Evolutionary conservation across 1,140 invertebrate genomes (phyloP).

Genomic region (Drosophila nikananu): DNA sequence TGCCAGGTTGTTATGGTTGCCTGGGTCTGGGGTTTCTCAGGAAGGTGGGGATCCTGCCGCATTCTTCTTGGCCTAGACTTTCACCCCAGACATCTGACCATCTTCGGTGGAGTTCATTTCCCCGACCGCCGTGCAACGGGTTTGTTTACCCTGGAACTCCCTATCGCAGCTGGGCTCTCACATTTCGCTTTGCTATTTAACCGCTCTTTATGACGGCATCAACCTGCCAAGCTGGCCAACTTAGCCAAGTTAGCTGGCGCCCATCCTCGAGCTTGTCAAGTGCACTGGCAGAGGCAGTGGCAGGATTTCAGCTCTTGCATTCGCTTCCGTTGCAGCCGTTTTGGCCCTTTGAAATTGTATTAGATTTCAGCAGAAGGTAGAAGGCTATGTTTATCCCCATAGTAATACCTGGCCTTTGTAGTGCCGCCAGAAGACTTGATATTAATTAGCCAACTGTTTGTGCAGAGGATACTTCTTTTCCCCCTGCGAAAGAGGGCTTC

Average conservation of each 20-base stretch:
- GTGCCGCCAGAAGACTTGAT: slow-evolving; percentile 59
- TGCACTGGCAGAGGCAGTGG: slow-evolving; percentile 57
- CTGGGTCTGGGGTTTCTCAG: slow-evolving; percentile 10
- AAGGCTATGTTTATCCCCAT: slow-evolving; percentile 56
- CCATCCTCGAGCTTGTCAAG: slow-evolving; percentile 52
- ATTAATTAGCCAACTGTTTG: slow-evolving; percentile 44
- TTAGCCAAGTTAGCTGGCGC: slow-evolving; percentile 20
- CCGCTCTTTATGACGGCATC: slow-evolving; percentile 55
- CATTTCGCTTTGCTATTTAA: slow-evolving; percentile 65
- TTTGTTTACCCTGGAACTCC: slow-evolving; percentile 37
- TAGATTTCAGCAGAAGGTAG: slow-evolving; percentile 62
- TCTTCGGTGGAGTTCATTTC: slow-evolving; percentile 25
- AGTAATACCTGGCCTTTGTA: slow-evolving; percentile 52
- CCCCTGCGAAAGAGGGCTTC: no score
- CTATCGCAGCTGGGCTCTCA: slow-evolving; percentile 31
- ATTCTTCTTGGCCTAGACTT: slow-evolving; percentile 21
- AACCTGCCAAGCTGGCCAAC: slow-evolving; percentile 14
- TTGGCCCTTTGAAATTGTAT: slow-evolving; percentile 67
- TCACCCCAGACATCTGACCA: slow-evolving; percentile 17
- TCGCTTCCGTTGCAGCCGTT: slow-evolving; percentile 44
- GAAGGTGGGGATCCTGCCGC: not conserved
- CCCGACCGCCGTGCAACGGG: slow-evolving; percentile 28
- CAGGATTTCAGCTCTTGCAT: slow-evolving; percentile 53
- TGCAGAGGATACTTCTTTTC: not conserved
- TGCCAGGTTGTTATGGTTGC: slow-evolving; percentile 12